phyloP scores from a whole-genome alignment of 2,888 invertebrate species.

The Pammene fasciana region DNA sequence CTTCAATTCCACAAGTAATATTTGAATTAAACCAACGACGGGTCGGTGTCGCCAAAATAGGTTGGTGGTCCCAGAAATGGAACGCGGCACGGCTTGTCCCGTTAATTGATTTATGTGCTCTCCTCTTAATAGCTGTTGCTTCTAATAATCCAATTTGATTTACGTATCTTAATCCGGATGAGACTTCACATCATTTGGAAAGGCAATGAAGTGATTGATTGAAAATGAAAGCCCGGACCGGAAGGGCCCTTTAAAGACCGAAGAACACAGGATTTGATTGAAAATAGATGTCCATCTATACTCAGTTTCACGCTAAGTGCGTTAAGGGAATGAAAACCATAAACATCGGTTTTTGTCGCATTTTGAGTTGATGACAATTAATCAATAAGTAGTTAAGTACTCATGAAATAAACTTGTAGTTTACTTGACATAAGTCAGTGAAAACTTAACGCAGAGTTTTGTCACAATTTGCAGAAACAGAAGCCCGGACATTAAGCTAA shows the following conservation, averaged over 20 bases:
- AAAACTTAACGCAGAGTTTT: neutral
- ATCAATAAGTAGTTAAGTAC: too few relatives aligned
- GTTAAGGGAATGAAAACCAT: too few relatives aligned
- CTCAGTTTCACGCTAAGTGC: too few relatives aligned
- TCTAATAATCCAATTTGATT: slow-evolving; percentile 72
- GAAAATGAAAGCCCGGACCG: neutral
- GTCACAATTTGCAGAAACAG: slow-evolving; percentile 17
- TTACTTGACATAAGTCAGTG: too few relatives aligned
- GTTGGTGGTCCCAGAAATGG: slow-evolving; percentile 69
- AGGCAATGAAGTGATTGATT: slow-evolving; percentile 8
- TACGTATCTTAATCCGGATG: slow-evolving; percentile 55
- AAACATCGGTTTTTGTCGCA: too few relatives aligned
- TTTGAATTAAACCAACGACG: slow-evolving; percentile 72
- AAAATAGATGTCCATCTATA: too few relatives aligned
- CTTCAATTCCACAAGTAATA: slow-evolving; percentile 79
- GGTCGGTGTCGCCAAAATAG: slow-evolving; percentile 50
- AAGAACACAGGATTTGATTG: too few relatives aligned
- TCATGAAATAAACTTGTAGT: too few relatives aligned
- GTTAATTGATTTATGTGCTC: slow-evolving; percentile 80
- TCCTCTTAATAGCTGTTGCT: slow-evolving; percentile 75
- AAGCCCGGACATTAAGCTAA: slow-evolving; percentile 19
- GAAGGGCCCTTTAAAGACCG: too few relatives aligned
- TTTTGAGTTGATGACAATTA: too few relatives aligned
- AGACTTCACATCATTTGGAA: slow-evolving; percentile 12
- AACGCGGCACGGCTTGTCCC: slow-evolving; percentile 72